Evolutionary conservation across 2,888 invertebrate species (phyloP).

Genomic region (Reticulitermes lucifugus): DNA sequence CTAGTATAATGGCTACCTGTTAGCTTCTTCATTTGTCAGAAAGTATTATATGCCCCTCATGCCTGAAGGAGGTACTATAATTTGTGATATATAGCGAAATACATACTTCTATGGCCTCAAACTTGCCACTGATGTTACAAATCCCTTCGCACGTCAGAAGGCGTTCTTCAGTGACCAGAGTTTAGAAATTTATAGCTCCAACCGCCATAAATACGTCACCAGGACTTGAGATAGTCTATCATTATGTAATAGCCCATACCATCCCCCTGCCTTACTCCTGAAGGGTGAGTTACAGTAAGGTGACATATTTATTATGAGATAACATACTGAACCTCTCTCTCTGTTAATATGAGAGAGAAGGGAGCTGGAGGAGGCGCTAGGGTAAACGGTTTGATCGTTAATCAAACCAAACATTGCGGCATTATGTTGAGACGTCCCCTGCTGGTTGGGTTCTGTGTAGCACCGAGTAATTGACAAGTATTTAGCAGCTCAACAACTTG

Average conservation of each 20-base stretch:
- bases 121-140: neutral
- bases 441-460: neutral
- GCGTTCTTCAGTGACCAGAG: conserved; percentile 32
- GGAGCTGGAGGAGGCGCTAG: neutral
- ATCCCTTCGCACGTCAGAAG: conserved; percentile 27
- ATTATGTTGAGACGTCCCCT: conserved; percentile 18
- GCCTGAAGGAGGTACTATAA: neutral
- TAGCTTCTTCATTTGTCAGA: neutral
- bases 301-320: conserved; percentile 38
- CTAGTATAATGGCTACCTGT: no score
- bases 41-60: conserved; percentile 4
- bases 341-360: conserved; percentile 8
- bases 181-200: conserved; percentile 31
- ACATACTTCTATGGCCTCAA: neutral
- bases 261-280: neutral
- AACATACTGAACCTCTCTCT: neutral
- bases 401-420: conserved; percentile 10
- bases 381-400: conserved; percentile 37
- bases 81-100: neutral
- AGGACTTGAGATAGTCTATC: conserved; percentile 25
- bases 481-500: conserved; percentile 3
- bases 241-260: conserved; percentile 32
- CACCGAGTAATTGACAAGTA: conserved; percentile 9
- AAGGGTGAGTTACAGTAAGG: conserved; percentile 20
- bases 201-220: conserved; percentile 30